A percentile compares a stretch with the other conserved stretches of the same genome.
Conservation (phyloP, 2,113 vertebrate genomes). For the Sceloporus undulatus region DNA sequence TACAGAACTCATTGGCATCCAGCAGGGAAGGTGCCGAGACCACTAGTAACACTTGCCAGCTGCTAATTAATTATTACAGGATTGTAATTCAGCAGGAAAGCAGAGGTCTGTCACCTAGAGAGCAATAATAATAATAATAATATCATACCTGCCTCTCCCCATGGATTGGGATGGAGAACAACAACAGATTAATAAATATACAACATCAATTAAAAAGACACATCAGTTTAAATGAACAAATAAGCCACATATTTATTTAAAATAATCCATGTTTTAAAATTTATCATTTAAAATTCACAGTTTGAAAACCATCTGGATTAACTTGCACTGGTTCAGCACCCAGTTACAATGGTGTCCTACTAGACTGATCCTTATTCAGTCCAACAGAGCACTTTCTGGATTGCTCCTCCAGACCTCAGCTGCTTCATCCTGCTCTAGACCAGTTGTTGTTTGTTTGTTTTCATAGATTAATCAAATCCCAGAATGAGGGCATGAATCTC, state of each 20-base stretch:
- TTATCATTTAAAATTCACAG: too few relatives aligned
- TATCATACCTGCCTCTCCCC: too few relatives aligned
- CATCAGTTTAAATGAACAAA: too few relatives aligned
- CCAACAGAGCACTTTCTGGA: neutral
- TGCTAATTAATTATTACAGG: fast-evolving
- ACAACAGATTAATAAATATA: too few relatives aligned
- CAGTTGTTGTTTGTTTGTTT: neutral
- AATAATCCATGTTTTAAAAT: too few relatives aligned
- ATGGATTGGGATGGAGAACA: too few relatives aligned
- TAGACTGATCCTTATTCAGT: neutral
- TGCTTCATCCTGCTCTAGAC: neutral
- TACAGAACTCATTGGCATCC: neutral
- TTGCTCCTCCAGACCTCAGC: neutral
- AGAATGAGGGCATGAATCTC: neutral
- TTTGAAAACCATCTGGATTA: too few relatives aligned
- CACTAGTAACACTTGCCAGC: neutral
- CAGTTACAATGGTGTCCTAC: fast-evolving
- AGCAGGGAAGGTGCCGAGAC: neutral
- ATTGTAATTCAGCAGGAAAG: fast-evolving
- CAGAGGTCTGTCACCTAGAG: neutral
- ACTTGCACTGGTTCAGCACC: neutral
- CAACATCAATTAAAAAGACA: too few relatives aligned
- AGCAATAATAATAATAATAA: too few relatives aligned
- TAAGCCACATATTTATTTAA: too few relatives aligned
- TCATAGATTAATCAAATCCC: neutral